Evolutionary conservation across 1,140 invertebrate genomes (phyloP).

Genomic region (Pseudoatta argentina): DNA sequence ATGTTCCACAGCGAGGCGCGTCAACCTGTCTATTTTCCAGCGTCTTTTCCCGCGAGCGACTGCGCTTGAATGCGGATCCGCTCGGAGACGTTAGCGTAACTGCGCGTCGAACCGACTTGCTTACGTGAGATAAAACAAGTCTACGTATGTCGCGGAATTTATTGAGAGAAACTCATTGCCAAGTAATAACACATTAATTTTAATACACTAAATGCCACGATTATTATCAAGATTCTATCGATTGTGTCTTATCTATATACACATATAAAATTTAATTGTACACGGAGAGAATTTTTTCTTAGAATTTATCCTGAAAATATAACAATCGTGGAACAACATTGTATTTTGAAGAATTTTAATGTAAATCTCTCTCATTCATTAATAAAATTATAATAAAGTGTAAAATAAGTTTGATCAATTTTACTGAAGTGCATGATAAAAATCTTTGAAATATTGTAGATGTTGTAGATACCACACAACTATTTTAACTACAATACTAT

Average conservation of each 20-base stretch:
- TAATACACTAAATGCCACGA: background rate
- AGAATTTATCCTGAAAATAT: too few relatives aligned
- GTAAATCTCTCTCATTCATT: too few relatives aligned
- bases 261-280: too few relatives aligned
- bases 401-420: too few relatives aligned
- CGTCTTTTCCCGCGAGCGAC: conserved; percentile 39
- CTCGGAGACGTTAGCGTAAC: background rate
- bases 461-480: too few relatives aligned
- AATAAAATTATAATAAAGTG: too few relatives aligned
- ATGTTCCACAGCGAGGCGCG: conserved; percentile 60
- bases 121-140: background rate
- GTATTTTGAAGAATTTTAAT: too few relatives aligned
- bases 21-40: conserved; percentile 51
- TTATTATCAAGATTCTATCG: background rate
- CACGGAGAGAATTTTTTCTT: too few relatives aligned
- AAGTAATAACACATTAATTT: background rate
- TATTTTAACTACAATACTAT: too few relatives aligned
- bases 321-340: too few relatives aligned
- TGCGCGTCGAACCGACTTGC: conserved; percentile 8
- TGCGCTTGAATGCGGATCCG: background rate
- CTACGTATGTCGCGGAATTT: conserved; percentile 19
- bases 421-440: too few relatives aligned
- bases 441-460: too few relatives aligned
- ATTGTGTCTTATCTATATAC: background rate
- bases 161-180: background rate